These are phyloP conservation scores for Eulithis testata DNA, from an alignment of 2,888 invertebrate genomes.

Conservation along the genomic window DNA sequence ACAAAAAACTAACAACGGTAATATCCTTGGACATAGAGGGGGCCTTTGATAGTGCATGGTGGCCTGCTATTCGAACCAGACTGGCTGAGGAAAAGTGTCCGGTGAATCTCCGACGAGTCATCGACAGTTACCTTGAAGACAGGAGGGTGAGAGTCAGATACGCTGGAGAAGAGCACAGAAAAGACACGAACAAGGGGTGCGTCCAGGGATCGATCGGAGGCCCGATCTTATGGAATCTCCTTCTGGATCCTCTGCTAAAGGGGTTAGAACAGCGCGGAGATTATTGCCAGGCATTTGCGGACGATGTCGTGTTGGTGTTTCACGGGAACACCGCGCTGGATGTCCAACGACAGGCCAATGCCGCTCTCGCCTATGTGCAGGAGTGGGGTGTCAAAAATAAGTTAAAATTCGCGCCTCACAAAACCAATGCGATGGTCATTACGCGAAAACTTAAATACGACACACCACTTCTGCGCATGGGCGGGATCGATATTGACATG, in stretches of 20 bases:
- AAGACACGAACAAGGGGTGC: not conserved
- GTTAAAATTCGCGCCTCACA: not conserved
- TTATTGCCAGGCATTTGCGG: not conserved
- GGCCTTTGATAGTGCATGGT: not conserved
- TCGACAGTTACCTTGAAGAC: not conserved
- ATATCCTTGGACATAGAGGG: slow-evolving; percentile 1
- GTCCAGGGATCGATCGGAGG: slow-evolving; percentile 3
- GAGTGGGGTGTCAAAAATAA: not conserved
- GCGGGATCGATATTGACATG: slow-evolving; percentile 16
- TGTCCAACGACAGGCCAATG: not conserved
- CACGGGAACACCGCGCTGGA: not conserved
- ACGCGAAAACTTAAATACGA: not conserved
- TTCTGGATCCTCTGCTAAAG: not conserved
- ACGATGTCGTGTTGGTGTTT: slow-evolving; percentile 1
- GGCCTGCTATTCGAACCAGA: not conserved
- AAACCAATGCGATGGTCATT: not conserved
- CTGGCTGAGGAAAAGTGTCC: slow-evolving; percentile 2
- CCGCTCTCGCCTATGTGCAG: not conserved
- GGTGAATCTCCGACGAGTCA: not conserved
- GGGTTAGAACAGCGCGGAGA: not conserved
- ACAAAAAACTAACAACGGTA: not conserved
- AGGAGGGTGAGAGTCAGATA: not conserved
- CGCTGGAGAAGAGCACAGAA: not conserved
- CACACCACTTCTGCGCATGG: not conserved
- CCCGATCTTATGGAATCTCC: not conserved